Base-by-base conservation (phyloP, 1,140 invertebrate species). In the Leptopilina clavipes region DNA sequence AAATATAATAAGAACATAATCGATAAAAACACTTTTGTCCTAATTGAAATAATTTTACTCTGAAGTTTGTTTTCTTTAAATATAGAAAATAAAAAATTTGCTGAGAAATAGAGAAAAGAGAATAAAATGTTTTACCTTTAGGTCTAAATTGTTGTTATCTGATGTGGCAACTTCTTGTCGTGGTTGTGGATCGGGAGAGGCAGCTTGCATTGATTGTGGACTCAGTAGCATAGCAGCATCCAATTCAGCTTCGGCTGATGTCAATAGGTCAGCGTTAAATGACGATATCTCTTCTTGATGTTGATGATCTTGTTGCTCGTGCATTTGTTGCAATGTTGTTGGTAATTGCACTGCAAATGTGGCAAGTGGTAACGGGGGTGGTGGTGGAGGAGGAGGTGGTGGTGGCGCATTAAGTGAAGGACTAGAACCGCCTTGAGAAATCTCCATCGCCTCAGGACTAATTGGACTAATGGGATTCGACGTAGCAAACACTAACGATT, bases 291-390 rank as follows among this genome's bases (percentile, higher is more conserved):
- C 84, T n/a, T 86, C 83, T 19, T 86, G 85, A 9, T 87, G 86
- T 19, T 84, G 81, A 12, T 86, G 79, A 70, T 85, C 82, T 12
- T 79, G 74, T 43, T 82, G 79, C 18, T 86, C 82, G 22, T 84
- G 76, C 17, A 77, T 71, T 54, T 77, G 70, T 18, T 89, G 84
- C 3, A 91, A 81, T 11, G 87, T 82, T 44, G 84, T 89, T 10
- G 91, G 91, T 56, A 92, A 81, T 75, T 91, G 91, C 22, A 92
- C 86, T 11, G 91, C 86, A 79, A 92, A 91, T 3, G 89, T 89
- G 2, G 90, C 86, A 19, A 91, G 82, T 19, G 91, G 91, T 45
- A 92, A 87, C 0, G 91, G 90, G 0, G 91, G 90, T 17, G 91
- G 90, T 7, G 88, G 88, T 8, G 91, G 89, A 18, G 86, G 90